Evolutionary conservation across 2,888 invertebrate species (phyloP), one percentile per base, ranked within the genome.

Genomic region (Tillus elongatus): DNA sequence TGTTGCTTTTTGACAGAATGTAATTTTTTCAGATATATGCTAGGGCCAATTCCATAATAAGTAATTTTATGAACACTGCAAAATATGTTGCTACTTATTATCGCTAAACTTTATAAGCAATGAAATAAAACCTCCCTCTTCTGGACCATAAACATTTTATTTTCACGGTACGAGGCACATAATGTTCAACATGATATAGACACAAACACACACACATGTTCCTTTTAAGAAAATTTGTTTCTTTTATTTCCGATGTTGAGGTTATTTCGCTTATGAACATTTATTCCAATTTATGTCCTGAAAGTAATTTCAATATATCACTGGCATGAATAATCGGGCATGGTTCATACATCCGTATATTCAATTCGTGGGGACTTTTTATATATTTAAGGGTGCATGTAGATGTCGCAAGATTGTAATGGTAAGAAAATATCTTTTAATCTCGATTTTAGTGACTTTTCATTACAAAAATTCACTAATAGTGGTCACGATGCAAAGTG

Each of bases 61-160:
- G 42, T 50, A 46, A 51, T 50, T 52, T 50, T 48, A 49, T 45
- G 49, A 47, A 47, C 45, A 46, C 45, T 36, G 39, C 37, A 42
- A 40, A 46, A 44, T 47, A 49, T 52, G 47, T 52, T 48, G 13
- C 14, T 32, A 13, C 49, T 54, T 54, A 52, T 53, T 50, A 52
- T 51, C 47, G 41, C 49, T 54, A 52, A 56, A 56, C 51, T 58
- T 58, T 59, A 58, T 54, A 56, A 54, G 56, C 56, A 50, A 54
- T 55, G 57, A 56, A 58, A 52, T 43, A 49, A 53, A 57, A 56
- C 50, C 47, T 51, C 51, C 49, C 56, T 54, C 53, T 41, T 51
- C 50, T 53, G 54, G 45, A 53, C 55, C 56, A 52, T 59, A 58
- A 58, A 58, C 48, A 53, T 57, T 59, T 58, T 59, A 57, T 58